Percentiles rank a stretch among this genome's conserved stretches.
phyloP scores from a whole-genome alignment of 2,113 vertebrate species.

The Monopterus albus region DNA sequence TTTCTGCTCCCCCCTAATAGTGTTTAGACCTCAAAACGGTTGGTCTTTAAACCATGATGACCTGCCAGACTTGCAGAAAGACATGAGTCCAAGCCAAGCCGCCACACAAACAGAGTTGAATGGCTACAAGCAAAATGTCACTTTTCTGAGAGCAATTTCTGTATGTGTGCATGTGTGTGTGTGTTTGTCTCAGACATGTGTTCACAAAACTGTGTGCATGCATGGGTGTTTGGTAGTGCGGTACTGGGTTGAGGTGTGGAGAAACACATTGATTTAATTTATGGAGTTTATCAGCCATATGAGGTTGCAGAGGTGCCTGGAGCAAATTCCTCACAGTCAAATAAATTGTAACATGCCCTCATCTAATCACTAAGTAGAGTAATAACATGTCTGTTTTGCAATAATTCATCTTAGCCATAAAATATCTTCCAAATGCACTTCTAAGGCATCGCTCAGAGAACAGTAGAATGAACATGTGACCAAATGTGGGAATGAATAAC shows the following conservation, averaged over 20 bases:
- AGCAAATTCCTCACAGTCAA: constrained; percentile 71
- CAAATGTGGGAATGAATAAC: background rate
- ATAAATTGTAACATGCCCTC: constrained; percentile 55
- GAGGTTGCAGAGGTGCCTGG: constrained; percentile 42
- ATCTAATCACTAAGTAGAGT: constrained; percentile 43
- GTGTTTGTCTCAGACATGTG: background rate
- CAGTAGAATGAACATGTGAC: constrained; percentile 24
- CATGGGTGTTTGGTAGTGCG: background rate
- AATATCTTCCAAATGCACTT: constrained; percentile 9
- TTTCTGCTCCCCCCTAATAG: constrained; percentile 35
- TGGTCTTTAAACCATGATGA: too few species aligned
- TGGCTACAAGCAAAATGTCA: constrained; percentile 7
- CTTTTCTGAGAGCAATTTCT: background rate
- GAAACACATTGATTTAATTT: constrained; percentile 52
- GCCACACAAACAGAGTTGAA: constrained; percentile 12
- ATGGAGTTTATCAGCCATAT: constrained; percentile 45
- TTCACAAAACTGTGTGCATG: background rate
- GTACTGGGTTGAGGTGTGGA: background rate
- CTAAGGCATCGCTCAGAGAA: constrained; percentile 11
- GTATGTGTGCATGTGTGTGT: too few species aligned
- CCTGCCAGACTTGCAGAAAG: constrained; percentile 26
- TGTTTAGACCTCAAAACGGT: constrained; percentile 18
- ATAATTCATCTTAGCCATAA: constrained; percentile 34
- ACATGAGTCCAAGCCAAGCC: background rate
- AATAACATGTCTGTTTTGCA: constrained; percentile 56